Conservation (phyloP, 2,113 vertebrate genomes). For the Muntiacus muntjak region DNA sequence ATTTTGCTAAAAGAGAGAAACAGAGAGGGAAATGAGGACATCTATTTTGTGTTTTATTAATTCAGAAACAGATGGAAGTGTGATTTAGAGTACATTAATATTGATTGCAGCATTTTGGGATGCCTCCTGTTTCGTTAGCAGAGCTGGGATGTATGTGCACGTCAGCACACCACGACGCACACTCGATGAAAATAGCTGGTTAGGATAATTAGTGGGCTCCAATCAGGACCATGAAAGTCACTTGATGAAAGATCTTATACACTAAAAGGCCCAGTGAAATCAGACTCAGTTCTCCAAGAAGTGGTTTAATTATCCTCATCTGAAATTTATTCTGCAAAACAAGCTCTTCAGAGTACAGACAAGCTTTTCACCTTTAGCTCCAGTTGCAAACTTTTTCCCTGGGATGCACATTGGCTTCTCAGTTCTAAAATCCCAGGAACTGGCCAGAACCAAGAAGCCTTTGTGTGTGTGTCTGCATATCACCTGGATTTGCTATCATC, state of each 20-base stretch:
- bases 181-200: constrained; percentile 63
- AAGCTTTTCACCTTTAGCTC: constrained; percentile 65
- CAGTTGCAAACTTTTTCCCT: constrained; percentile 58
- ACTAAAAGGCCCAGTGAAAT: constrained; percentile 75
- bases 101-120: constrained; percentile 69
- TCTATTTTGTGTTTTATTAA: constrained; percentile 71
- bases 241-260: constrained; percentile 74
- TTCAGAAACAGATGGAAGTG: constrained; percentile 69
- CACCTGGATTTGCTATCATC: not conserved
- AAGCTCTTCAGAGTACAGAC: constrained; percentile 62
- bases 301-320: constrained; percentile 75
- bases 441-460: not conserved
- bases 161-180: constrained; percentile 51
- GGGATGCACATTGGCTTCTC: not conserved
- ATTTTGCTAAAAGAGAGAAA: constrained; percentile 86
- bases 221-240: constrained; percentile 73
- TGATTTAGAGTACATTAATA: constrained; percentile 69
- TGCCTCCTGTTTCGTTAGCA: constrained; percentile 33
- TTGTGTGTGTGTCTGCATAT: not conserved
- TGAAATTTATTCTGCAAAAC: constrained; percentile 73
- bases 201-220: constrained; percentile 72
- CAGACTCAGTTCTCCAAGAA: constrained; percentile 72
- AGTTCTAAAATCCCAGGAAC: not conserved
- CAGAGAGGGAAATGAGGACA: constrained; percentile 74
- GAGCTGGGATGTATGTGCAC: constrained; percentile 49